Evolutionary conservation across 53 echinoderm and acorn worm species (phyloP), one percentile per base, ranked within the genome.

Genomic region (Stichopus horrens): DNA sequence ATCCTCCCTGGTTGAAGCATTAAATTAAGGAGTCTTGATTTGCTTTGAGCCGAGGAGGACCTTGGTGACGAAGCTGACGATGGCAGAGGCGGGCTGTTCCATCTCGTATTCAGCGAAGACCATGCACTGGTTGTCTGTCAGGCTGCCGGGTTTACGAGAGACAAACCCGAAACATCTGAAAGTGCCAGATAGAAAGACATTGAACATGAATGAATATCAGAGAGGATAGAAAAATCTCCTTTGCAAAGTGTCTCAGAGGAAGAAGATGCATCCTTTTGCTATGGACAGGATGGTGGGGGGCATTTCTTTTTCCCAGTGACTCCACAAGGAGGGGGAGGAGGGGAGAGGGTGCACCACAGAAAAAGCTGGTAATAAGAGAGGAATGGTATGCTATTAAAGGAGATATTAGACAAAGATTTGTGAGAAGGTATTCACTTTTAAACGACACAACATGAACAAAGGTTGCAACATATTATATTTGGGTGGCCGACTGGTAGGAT

Each of bases 31-130:
- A 18, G 93, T 88, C 86, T 93, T 93, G 53, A 81, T 74, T 55
- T 90, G 85, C 53, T 89, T 57, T 54, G 90, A 83, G 67, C 96
- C 96, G 7, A 96, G 88, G 59, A 96, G 89, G 14, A 96, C 96
- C 89, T 96, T 96, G 77, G 95, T 96, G 23, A 96, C 96, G 83
- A 96, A 96, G 75, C 94, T 95, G 65, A 96, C 96, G 55, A 96
- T 96, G 76, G 96, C 96, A 19, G 96, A 96, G 52, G 96, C 96
- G 56, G 96, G 96, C 20, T 96, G 96, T 66, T 96, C 96, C n/a
- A 90, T 77, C 63, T 96, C 96, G 74, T 94, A 93, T 79, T 96
- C 96, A 9, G 96, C 96, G 88, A 96, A 96, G 23, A 96, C 78
- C 76, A 95, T 95, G 79, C 96, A 96, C 90, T 93, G 89, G 89